These are phyloP conservation scores for Zhuqinia jingwanae DNA, from an alignment of 2,888 invertebrate species.

Conservation along the genomic window DNA sequence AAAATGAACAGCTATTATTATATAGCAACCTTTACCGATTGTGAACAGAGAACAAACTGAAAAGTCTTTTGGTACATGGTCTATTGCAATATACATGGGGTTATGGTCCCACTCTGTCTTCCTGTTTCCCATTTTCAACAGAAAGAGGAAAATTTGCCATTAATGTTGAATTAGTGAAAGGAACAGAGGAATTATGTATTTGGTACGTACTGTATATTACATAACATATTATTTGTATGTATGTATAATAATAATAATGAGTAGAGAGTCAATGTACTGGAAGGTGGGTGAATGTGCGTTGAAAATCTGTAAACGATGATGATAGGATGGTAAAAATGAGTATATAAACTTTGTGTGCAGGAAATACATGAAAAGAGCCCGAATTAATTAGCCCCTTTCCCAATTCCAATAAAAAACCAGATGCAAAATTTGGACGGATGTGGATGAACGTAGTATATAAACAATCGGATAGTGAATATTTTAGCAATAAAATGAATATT, in stretches of 20 bases:
- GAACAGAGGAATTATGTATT: neutral
- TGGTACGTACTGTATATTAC: neutral
- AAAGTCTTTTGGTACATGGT: too few species aligned
- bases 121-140: conserved; percentile 17
- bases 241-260: too few species aligned
- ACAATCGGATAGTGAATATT: too few species aligned
- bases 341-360: too few species aligned
- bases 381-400: conserved; percentile 41
- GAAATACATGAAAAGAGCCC: too few species aligned
- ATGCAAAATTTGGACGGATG: too few species aligned
- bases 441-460: too few species aligned
- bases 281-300: conserved; percentile 46
- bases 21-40: neutral
- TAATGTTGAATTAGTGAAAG: conserved; percentile 54
- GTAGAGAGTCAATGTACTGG: neutral
- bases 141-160: conserved; percentile 54
- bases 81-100: neutral
- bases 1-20: conserved; percentile 3
- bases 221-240: too few species aligned
- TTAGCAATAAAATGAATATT: too few species aligned
- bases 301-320: conserved; percentile 45
- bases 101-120: neutral
- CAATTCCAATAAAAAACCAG: conserved; percentile 1
- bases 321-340: conserved; percentile 10
- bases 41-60: neutral